Evolutionary conservation across 2,113 vertebrate species (phyloP).

Genomic region (Electrona antarctica): DNA sequence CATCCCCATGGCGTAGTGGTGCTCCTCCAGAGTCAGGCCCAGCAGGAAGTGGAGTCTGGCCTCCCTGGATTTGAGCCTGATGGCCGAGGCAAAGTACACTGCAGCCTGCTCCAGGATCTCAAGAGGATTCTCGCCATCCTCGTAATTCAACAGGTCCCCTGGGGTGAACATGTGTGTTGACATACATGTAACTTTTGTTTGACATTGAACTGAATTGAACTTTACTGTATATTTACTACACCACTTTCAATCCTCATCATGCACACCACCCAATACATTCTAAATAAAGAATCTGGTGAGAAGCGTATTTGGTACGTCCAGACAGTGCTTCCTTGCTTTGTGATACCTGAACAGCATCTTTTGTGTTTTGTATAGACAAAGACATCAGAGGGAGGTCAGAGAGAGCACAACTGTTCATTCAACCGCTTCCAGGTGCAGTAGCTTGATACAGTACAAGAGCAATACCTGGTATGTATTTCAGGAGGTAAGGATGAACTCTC

Average conservation of each 20-base stretch:
- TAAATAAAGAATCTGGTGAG: too few relatives aligned
- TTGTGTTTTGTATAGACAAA: slow-evolving; percentile 12
- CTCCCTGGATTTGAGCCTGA: slow-evolving; percentile 62
- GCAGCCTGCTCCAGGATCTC: slow-evolving; percentile 64
- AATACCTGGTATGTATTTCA: slow-evolving; percentile 28
- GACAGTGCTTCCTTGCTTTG: background rate
- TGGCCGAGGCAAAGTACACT: slow-evolving; percentile 66
- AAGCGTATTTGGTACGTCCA: too few relatives aligned
- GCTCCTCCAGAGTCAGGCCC: slow-evolving; percentile 68
- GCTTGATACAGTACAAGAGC: background rate
- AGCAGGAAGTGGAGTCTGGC: slow-evolving; percentile 70
- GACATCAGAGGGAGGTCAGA: slow-evolving; percentile 11
- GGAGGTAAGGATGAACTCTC: slow-evolving; percentile 10
- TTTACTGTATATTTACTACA: too few relatives aligned
- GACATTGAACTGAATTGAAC: too few relatives aligned
- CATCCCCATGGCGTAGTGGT: slow-evolving; percentile 63
- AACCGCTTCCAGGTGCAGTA: background rate
- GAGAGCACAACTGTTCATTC: slow-evolving; percentile 1
- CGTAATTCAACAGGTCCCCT: slow-evolving; percentile 54
- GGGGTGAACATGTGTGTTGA: background rate
- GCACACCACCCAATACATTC: too few relatives aligned
- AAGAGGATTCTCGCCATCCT: slow-evolving; percentile 59
- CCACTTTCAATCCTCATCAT: too few relatives aligned
- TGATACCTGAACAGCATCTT: background rate
- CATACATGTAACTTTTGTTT: too few relatives aligned